phyloP scores from a whole-genome alignment of 2,113 vertebrate species.

The Gavialis gangeticus region DNA sequence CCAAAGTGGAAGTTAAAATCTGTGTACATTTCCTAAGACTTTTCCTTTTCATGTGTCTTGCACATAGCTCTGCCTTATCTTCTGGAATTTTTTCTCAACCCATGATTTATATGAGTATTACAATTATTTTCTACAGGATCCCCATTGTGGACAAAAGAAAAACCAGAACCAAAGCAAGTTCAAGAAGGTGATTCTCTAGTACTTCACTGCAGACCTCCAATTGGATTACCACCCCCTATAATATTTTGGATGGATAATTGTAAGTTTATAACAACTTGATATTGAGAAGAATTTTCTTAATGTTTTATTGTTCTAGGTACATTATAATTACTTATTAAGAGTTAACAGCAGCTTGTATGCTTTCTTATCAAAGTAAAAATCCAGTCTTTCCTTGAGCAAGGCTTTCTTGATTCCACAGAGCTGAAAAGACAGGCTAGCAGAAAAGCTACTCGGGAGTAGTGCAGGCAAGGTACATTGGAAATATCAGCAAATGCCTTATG shows the following conservation, averaged over 20 bases:
- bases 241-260: conserved; percentile 99
- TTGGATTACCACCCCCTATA: conserved; percentile 93
- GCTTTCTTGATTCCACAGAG: conserved; percentile 33
- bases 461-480: neutral
- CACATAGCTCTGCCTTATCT: neutral
- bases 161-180: conserved; percentile 86
- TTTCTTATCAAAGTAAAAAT: conserved; percentile 13
- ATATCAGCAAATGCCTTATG: neutral
- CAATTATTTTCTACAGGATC: conserved; percentile 84
- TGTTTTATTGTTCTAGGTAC: neutral
- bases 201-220: conserved; percentile 91
- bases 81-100: neutral
- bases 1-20: neutral
- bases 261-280: conserved; percentile 77
- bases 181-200: conserved; percentile 88
- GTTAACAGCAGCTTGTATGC: neutral
- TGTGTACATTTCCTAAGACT: neutral
- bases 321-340: neutral
- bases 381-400: neutral
- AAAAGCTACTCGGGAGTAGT: neutral
- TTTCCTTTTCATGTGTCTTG: conserved; percentile 20
- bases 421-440: neutral
- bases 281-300: neutral
- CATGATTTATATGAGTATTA: neutral
- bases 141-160: conserved; percentile 98